These are phyloP conservation scores for Mastacembelus armatus DNA, from an alignment of 2,797 vertebrate genomes.

Conservation along the genomic window DNA sequence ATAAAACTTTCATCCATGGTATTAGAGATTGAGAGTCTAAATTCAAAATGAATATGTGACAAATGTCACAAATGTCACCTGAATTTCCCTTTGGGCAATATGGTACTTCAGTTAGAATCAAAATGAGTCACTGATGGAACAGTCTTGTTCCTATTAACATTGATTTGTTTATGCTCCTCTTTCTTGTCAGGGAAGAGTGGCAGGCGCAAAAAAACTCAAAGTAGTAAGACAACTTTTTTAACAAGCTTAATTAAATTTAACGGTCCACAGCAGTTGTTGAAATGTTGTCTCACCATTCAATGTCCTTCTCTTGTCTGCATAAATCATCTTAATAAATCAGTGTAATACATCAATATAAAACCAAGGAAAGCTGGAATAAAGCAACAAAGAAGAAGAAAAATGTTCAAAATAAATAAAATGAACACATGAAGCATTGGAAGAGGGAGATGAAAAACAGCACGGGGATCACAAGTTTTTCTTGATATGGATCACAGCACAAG, in stretches of 20 bases:
- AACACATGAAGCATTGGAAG: conserved; percentile 17
- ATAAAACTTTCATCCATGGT: conserved; percentile 29
- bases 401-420: conserved; percentile 4
- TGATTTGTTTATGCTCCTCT: conserved; percentile 32
- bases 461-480: conserved; percentile 49
- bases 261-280: conserved; percentile 38
- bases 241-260: conserved; percentile 37
- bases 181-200: conserved; percentile 11
- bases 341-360: conserved; percentile 54
- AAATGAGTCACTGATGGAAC: conserved; percentile 40
- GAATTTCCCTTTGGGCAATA: conserved; percentile 40
- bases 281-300: conserved; percentile 42
- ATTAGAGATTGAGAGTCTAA: conserved; percentile 37
- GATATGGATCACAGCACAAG: conserved; percentile 64
- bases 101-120: conserved; percentile 29
- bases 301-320: conserved; percentile 44
- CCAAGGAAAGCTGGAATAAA: conserved; percentile 49
- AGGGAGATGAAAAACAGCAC: conserved; percentile 43
- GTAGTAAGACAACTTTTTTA: conserved; percentile 34
- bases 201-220: conserved; percentile 29
- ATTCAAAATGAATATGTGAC: conserved; percentile 39
- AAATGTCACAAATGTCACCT: conserved; percentile 32
- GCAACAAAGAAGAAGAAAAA: conserved; percentile 10
- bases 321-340: conserved; percentile 54
- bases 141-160: conserved; percentile 32